These are phyloP conservation scores for Sthenelais limicola DNA, from an alignment of 2,888 invertebrate genomes.

Conservation along the genomic window DNA sequence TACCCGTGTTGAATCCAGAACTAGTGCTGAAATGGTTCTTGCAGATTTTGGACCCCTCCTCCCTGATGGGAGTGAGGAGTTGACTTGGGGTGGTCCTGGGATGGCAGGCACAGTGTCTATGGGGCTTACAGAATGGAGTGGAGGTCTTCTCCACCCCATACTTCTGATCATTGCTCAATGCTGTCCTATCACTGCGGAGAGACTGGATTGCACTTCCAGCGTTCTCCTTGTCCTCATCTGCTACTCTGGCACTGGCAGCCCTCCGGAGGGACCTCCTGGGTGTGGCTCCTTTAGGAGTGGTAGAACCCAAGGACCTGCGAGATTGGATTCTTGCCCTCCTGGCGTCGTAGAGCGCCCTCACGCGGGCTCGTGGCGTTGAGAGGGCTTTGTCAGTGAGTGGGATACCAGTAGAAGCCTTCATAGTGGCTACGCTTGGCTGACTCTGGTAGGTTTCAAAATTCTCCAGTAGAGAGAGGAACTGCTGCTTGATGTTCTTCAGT, in stretches of 20 bases:
- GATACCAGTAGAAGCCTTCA: conserved; percentile 3
- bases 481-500: conserved; percentile 48
- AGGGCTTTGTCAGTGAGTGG: conserved; percentile 15
- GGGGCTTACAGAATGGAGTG: conserved; percentile 39
- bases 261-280: neutral
- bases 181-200: neutral
- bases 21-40: neutral
- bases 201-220: no score
- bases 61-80: conserved; percentile 46
- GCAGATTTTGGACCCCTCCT: conserved; percentile 30
- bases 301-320: conserved; percentile 1
- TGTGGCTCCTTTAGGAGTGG: neutral
- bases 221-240: conserved; percentile 45
- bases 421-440: conserved; percentile 1
- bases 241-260: neutral
- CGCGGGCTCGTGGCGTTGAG: conserved; percentile 42
- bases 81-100: neutral
- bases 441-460: conserved; percentile 43
- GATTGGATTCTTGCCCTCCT: conserved; percentile 42
- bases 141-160: conserved; percentile 26
- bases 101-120: conserved; percentile 20
- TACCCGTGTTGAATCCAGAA: conserved; percentile 10
- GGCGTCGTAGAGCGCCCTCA: conserved; percentile 47
- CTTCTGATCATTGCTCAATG: neutral
- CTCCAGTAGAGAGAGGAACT: conserved; percentile 46